A percentile compares a stretch with the other conserved stretches of the same genome.
Evolutionary conservation across 2,888 invertebrate genomes (phyloP).

Genomic region (Tridacna gigas): DNA sequence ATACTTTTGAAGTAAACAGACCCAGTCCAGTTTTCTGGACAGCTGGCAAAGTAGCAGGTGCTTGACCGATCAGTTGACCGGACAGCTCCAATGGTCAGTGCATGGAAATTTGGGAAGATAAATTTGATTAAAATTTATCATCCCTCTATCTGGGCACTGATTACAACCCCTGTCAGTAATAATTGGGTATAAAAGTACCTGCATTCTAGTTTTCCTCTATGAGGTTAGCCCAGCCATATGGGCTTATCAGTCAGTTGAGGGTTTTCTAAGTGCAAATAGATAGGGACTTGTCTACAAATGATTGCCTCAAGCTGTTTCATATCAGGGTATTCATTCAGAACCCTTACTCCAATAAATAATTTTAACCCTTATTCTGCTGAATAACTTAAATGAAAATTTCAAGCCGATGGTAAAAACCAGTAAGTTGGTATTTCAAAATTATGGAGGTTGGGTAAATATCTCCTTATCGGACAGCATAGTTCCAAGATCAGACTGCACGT

Average conservation of each 20-base stretch:
- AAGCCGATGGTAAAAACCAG: no score
- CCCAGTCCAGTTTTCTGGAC: background rate
- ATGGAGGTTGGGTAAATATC: no score
- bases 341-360: background rate
- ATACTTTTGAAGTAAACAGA: background rate
- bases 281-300: conserved; percentile 18
- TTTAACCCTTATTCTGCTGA: no score
- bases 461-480: no score
- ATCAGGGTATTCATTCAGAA: background rate
- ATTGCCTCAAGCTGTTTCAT: conserved; percentile 7
- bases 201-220: background rate
- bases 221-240: background rate
- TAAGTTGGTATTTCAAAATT: no score
- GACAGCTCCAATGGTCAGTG: background rate
- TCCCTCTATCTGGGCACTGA: background rate
- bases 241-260: conserved; percentile 22
- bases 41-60: no score
- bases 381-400: no score
- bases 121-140: conserved; percentile 2
- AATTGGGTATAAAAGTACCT: conserved; percentile 1
- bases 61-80: background rate
- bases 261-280: conserved; percentile 23
- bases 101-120: background rate
- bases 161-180: conserved; percentile 7
- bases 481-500: no score